These are phyloP conservation scores for Crepidodera aurea DNA, from an alignment of 2,888 invertebrate genomes.

Conservation along the genomic window DNA sequence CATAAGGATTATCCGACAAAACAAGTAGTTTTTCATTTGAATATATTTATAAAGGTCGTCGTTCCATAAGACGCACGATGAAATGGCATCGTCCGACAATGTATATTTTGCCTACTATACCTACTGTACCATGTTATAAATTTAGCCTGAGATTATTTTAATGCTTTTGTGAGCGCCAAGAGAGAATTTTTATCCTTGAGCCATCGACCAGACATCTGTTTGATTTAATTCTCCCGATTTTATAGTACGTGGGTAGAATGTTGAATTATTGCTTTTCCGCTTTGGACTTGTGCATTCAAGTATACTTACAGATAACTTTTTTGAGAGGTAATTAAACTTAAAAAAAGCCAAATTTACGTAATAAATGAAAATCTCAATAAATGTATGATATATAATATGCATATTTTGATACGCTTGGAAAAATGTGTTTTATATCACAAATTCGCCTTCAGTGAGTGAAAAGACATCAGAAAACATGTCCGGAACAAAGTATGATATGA, in stretches of 20 bases:
- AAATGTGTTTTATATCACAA: no score
- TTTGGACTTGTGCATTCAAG: conserved; percentile 1
- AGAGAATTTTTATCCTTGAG: conserved; percentile 16
- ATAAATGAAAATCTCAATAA: no score
- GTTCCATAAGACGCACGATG: background rate
- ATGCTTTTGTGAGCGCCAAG: background rate
- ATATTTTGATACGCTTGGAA: no score
- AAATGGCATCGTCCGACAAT: background rate
- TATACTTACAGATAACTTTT: no score
- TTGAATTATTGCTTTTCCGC: conserved; percentile 7
- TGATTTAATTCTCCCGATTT: conserved; percentile 10
- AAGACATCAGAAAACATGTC: no score
- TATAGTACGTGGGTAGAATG: background rate
- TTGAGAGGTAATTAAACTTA: no score
- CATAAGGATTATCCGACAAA: no score
- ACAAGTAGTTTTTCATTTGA: no score
- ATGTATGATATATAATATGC: no score
- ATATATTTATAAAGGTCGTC: conserved; percentile 1
- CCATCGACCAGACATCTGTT: conserved; percentile 15
- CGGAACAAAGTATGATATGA: no score
- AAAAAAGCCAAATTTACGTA: no score
- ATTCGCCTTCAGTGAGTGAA: no score
- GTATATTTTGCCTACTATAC: background rate
- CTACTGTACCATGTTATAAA: background rate
- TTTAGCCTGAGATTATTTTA: conserved; percentile 1